phyloP scores from a whole-genome alignment of 2,888 invertebrate genomes.

The Agrilus mali region DNA sequence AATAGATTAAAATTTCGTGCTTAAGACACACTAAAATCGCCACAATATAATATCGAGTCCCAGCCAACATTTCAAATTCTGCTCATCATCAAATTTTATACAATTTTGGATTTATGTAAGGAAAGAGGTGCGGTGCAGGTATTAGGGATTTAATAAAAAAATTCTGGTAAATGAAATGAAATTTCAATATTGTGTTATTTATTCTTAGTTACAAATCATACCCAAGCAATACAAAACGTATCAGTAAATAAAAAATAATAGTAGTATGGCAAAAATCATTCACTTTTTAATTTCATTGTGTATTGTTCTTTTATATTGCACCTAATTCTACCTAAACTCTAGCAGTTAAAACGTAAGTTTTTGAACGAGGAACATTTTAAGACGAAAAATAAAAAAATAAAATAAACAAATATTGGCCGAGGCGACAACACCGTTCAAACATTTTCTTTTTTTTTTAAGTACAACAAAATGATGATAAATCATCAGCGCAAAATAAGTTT shows the following conservation, averaged over 20 bases:
- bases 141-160: too few relatives aligned
- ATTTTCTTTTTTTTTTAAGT: conserved; percentile 18
- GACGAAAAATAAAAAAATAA: conserved; percentile 23
- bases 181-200: neutral
- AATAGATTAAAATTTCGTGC: too few relatives aligned
- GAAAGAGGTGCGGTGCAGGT: too few relatives aligned
- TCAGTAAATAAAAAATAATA: conserved; percentile 29
- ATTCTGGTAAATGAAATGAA: too few relatives aligned
- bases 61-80: too few relatives aligned
- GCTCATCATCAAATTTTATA: too few relatives aligned
- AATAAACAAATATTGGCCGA: conserved; percentile 1
- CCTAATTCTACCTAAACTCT: conserved; percentile 32
- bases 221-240: conserved; percentile 37
- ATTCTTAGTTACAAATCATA: conserved; percentile 37
- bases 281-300: conserved; percentile 28
- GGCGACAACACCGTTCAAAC: conserved; percentile 3
- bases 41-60: too few relatives aligned
- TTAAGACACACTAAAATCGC: too few relatives aligned
- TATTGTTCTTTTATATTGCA: conserved; percentile 32
- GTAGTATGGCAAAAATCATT: conserved; percentile 37
- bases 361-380: conserved; percentile 31
- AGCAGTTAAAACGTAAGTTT: conserved; percentile 27
- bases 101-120: too few relatives aligned
- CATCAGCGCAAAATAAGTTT: conserved; percentile 2
- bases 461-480: conserved; percentile 13